Percentiles rank a stretch among this genome's conserved stretches.
Conservation (phyloP, 1,140 invertebrate species). For the Cyclargus thomasi region DNA sequence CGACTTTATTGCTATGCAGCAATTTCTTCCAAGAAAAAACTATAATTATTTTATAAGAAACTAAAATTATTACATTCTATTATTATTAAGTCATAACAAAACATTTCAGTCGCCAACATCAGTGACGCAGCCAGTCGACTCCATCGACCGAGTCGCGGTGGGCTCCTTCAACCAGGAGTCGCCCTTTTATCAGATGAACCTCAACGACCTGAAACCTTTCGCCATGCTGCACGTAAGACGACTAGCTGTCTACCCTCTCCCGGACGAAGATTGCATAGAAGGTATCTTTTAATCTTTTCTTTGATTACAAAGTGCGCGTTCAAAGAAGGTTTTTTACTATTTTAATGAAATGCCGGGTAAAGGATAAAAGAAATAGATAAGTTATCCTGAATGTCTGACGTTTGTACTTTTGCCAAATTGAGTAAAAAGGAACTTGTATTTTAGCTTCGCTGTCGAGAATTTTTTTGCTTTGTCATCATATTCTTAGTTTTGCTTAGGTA, state of each 20-base stretch:
- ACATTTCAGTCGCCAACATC: conserved; percentile 42
- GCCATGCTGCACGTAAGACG: conserved; percentile 44
- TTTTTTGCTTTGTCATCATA: too few species aligned
- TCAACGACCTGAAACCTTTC: conserved; percentile 57
- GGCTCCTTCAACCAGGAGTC: conserved; percentile 58
- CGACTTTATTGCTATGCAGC: too few species aligned
- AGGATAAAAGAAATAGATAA: background rate
- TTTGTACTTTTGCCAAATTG: background rate
- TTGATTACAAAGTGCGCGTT: background rate
- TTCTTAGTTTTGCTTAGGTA: too few species aligned
- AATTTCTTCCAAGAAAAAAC: too few species aligned
- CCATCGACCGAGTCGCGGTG: conserved; percentile 51
- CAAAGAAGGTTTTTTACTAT: background rate
- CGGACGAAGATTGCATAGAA: conserved; percentile 38
- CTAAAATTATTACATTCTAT: too few species aligned
- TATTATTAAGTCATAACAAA: too few species aligned
- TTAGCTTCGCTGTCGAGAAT: too few species aligned
- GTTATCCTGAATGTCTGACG: background rate
- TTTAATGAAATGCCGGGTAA: background rate
- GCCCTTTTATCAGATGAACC: conserved; percentile 63
- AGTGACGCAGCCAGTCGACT: conserved; percentile 41
- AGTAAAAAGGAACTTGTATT: too few species aligned
- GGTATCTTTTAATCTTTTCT: conserved; percentile 26
- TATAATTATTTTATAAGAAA: too few species aligned
- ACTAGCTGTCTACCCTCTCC: conserved; percentile 49